A percentile compares a stretch with the other conserved stretches of the same genome.
Conservation (phyloP, 2,797 vertebrate genomes). For the Strix occidentalis region DNA sequence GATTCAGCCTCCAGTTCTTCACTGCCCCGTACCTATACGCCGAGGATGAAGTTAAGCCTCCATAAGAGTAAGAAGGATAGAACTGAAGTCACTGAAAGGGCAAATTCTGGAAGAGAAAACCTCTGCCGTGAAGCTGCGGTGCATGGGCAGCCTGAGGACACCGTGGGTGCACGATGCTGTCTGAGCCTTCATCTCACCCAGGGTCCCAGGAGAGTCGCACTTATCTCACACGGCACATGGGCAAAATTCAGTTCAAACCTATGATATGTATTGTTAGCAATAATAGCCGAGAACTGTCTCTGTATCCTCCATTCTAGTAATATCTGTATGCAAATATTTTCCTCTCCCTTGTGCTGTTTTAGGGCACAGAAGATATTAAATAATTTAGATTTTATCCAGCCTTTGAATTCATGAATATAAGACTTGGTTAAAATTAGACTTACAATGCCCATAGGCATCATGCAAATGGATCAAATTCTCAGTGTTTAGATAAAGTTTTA, state of each 20-base stretch:
- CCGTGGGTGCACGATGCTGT: accelerated
- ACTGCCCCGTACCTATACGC: accelerated
- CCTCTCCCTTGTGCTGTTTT: neutral
- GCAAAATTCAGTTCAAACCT: neutral
- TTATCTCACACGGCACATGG: accelerated
- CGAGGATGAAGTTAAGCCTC: neutral
- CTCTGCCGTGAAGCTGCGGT: neutral
- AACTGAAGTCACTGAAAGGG: neutral
- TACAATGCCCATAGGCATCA: neutral
- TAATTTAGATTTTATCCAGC: neutral
- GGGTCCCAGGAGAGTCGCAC: accelerated
- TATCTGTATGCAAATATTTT: neutral
- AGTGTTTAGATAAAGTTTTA: neutral
- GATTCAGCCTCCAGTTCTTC: neutral
- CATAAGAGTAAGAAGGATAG: accelerated
- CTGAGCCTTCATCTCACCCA: neutral
- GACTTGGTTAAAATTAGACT: neutral
- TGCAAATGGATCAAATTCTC: neutral
- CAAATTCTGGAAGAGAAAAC: neutral
- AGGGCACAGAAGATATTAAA: neutral
- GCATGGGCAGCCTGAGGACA: neutral
- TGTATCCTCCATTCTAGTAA: neutral
- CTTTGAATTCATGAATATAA: neutral
- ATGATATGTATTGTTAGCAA: neutral
- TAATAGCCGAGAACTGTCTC: neutral